Base-by-base conservation (phyloP, 2,113 vertebrate genomes). In the Eurypyga helias region DNA sequence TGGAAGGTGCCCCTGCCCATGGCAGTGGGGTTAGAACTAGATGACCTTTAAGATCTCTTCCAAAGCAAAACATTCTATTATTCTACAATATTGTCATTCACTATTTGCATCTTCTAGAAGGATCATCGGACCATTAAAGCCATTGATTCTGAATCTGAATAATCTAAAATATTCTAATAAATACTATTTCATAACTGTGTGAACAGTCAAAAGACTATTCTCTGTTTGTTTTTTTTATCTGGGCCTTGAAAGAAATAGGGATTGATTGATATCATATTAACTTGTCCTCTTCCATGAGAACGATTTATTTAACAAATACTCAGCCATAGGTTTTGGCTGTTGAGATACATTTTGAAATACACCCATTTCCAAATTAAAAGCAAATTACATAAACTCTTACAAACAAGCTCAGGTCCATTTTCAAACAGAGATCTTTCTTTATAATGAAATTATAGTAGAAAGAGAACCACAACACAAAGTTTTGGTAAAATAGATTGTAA, bases 271-370 rank as follows among this genome's bases (percentile, higher is more conserved):
- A 71, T 45, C 67, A 64, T 60, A 71, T 86, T 83, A 26, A 13
- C 11, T 81, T 80, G 10, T 71, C 12, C 34, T 71, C 26, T 75
- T 90, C 51, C 80, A 78, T 60, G 71, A 88, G 69, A 87, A 91
- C n/a, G 29, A 73, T 90, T 90, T 94, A 33, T 89, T 96, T 92
- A 70, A 52, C 15, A 92, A 93, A 89, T 60, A 92, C 28, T 95
- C 71, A 90, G 58, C 80, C 90, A 84, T n/a, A 82, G 14, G 28
- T 94, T 91, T 93, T 96, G 93, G 89, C 78, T 85, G 34, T 60
- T 72, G 57, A 71, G n/a, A 71, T 45, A 36, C 11, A 29, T 45
- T 94, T 70, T 78, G 29, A 91, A 89, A 87, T 81, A 2, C 14
- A 51, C 21, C 29, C 10, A 80, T 66, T 81, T 21, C 31, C 67